phyloP scores from a whole-genome alignment of 2,888 invertebrate species.

The Dorcus hopei region DNA sequence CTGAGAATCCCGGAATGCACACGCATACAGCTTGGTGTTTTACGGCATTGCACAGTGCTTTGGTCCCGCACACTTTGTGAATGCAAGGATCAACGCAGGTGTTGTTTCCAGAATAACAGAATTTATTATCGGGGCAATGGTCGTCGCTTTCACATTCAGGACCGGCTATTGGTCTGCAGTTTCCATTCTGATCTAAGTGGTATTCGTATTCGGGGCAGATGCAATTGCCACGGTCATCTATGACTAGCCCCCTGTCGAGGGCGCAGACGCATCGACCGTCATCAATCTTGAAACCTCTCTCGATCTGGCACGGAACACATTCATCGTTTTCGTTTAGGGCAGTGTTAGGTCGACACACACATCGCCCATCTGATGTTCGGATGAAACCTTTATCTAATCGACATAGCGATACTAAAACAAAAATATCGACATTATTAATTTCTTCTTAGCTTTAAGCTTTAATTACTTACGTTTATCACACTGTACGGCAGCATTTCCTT shows the following conservation, averaged over 20 bases:
- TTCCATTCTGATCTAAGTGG: conserved; percentile 57
- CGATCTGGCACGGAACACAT: conserved; percentile 69
- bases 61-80: conserved; percentile 69
- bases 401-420: conserved; percentile 55
- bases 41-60: conserved; percentile 74
- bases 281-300: conserved; percentile 72
- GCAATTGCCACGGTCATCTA: conserved; percentile 75
- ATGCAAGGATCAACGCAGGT: conserved; percentile 80
- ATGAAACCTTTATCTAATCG: conserved; percentile 67
- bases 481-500: conserved; percentile 81
- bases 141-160: conserved; percentile 65
- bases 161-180: conserved; percentile 55
- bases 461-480: conserved; percentile 72
- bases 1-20: conserved; percentile 73
- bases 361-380: conserved; percentile 62
- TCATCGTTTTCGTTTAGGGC: conserved; percentile 74
- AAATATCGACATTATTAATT: not conserved
- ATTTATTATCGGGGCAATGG: conserved; percentile 74
- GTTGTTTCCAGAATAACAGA: conserved; percentile 67
- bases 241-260: conserved; percentile 70
- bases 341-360: conserved; percentile 73
- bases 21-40: conserved; percentile 75
- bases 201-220: conserved; percentile 71
- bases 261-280: conserved; percentile 82
- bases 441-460: not conserved